phyloP scores from a whole-genome alignment of 2,888 invertebrate species.

The Pristionchus fissidentatus region DNA sequence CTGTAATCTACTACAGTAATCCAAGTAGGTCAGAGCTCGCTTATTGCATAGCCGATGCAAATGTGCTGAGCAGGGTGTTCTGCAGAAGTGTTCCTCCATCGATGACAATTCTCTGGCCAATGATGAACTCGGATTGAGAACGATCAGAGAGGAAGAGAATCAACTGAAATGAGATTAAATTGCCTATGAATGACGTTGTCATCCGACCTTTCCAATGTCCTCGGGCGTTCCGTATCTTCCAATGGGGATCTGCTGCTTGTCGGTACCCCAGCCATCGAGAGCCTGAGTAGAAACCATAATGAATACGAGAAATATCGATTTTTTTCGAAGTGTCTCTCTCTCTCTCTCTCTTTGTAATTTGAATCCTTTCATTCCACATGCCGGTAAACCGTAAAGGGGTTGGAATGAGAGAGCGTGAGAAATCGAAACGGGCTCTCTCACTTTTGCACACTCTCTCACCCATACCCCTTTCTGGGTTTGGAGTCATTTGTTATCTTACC shows the following conservation, averaged over 20 bases:
- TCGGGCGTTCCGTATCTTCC: slow-evolving; percentile 32
- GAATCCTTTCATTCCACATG: too few relatives aligned
- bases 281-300: neutral
- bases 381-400: too few relatives aligned
- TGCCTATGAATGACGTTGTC: neutral
- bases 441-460: too few relatives aligned
- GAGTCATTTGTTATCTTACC: neutral
- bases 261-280: slow-evolving; percentile 21
- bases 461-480: too few relatives aligned
- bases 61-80: slow-evolving; percentile 22
- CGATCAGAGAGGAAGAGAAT: slow-evolving; percentile 44
- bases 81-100: slow-evolving; percentile 53
- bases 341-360: too few relatives aligned
- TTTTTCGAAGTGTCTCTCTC: too few relatives aligned
- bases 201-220: slow-evolving; percentile 38
- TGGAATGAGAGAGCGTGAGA: neutral
- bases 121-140: slow-evolving; percentile 55
- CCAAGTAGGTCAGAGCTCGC: neutral
- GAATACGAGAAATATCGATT: too few relatives aligned
- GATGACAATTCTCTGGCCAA: slow-evolving; percentile 57
- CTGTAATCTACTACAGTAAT: slow-evolving; percentile 27
- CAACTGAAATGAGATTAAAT: neutral
- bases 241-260: neutral
- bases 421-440: too few relatives aligned
- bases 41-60: neutral